These are phyloP conservation scores for Antigone vipio DNA, from an alignment of 2,113 vertebrate species.

Conservation along the genomic window DNA sequence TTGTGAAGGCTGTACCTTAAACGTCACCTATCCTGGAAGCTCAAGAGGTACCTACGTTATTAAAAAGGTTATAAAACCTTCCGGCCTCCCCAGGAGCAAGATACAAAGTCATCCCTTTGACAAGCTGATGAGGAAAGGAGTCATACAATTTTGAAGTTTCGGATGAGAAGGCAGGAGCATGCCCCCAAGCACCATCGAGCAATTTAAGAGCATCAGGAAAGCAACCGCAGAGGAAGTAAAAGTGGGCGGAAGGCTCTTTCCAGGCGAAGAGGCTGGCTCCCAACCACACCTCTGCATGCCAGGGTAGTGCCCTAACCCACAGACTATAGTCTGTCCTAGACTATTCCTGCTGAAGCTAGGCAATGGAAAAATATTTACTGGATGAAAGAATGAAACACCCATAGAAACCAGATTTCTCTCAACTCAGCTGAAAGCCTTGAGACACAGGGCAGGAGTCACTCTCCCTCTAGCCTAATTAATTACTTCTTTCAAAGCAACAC, in stretches of 20 bases:
- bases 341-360: neutral
- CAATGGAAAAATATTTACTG: neutral
- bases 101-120: slow-evolving; percentile 5
- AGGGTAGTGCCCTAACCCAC: neutral
- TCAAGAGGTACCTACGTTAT: neutral
- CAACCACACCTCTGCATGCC: neutral
- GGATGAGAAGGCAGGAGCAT: neutral
- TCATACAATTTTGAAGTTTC: neutral
- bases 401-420: neutral
- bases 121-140: neutral
- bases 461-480: neutral
- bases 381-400: neutral
- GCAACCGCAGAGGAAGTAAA: neutral
- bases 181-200: neutral
- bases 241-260: neutral
- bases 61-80: neutral
- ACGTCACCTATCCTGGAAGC: neutral
- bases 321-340: neutral
- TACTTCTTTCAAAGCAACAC: neutral
- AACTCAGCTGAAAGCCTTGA: neutral
- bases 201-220: slow-evolving; percentile 4
- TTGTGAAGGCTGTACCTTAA: neutral
- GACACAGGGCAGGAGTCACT: neutral
- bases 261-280: neutral
- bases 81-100: neutral